A percentile compares a stretch with the other conserved stretches of the same genome.
Evolutionary conservation across 2,888 invertebrate species (phyloP).

Genomic region (Ganaspis brasiliensis): DNA sequence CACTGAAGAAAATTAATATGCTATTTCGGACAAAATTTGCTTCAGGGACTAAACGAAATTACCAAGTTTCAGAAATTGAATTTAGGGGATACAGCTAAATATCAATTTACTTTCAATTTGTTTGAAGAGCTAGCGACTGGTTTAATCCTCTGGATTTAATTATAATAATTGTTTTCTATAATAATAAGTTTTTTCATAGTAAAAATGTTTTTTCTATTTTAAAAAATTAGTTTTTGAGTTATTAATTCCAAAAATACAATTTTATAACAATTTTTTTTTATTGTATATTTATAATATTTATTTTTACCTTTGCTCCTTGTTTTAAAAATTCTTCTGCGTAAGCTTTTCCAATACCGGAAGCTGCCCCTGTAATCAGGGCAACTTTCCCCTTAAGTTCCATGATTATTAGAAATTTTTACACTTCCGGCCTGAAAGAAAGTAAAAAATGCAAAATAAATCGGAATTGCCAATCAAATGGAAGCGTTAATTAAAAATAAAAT

Average conservation of each 20-base stretch:
- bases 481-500: no score
- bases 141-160: background rate
- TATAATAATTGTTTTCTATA: background rate
- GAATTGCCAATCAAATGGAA: no score
- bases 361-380: conserved; percentile 88
- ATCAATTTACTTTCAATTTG: conserved; percentile 20
- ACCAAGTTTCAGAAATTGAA: conserved; percentile 12
- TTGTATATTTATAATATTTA: no score
- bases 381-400: conserved; percentile 90
- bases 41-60: conserved; percentile 24
- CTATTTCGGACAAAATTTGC: background rate
- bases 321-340: conserved; percentile 87
- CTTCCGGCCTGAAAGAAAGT: background rate
- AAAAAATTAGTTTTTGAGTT: no score
- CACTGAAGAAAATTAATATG: conserved; percentile 15
- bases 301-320: conserved; percentile 88
- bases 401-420: background rate
- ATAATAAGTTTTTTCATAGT: no score
- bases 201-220: no score
- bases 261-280: no score
- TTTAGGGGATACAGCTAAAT: background rate
- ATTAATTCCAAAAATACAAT: no score
- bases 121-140: background rate
- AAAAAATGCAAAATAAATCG: conserved; percentile 8
- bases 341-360: conserved; percentile 88